Conservation (phyloP, 2,888 invertebrate genomes). For the Patella ulyssiponensis region DNA sequence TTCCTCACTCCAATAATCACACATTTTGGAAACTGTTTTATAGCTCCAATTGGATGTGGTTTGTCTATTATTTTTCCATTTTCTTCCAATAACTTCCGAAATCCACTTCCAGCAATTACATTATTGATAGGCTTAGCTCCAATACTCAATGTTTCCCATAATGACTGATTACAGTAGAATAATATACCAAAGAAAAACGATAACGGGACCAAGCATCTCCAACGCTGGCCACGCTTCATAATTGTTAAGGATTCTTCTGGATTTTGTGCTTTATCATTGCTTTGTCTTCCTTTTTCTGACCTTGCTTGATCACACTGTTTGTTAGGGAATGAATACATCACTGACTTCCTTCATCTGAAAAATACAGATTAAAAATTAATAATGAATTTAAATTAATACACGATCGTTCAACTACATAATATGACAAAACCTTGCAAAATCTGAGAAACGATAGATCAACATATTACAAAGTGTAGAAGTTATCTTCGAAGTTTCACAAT, state of each 20-base stretch:
- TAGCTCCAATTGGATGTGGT: conserved; percentile 37
- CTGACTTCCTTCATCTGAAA: background rate
- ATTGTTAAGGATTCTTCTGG: background rate
- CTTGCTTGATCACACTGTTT: too few relatives aligned
- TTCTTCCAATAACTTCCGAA: conserved; percentile 45
- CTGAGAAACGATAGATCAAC: too few relatives aligned
- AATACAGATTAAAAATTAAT: background rate
- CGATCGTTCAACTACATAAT: too few relatives aligned
- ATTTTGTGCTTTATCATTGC: background rate
- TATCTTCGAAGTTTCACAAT: too few relatives aligned
- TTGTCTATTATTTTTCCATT: conserved; percentile 39
- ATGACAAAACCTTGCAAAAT: too few relatives aligned
- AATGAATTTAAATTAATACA: too few relatives aligned
- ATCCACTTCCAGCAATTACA: conserved; percentile 32
- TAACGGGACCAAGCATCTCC: conserved; percentile 24
- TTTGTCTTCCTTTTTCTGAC: background rate
- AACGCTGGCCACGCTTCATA: conserved; percentile 36
- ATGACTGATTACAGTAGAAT: conserved; percentile 43
- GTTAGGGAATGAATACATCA: background rate
- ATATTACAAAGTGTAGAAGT: too few relatives aligned
- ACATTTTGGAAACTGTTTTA: conserved; percentile 70
- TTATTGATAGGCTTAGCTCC: conserved; percentile 35
- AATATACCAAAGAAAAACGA: conserved; percentile 42
- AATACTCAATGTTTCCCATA: conserved; percentile 42
- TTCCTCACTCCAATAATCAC: conserved; percentile 73